Evolutionary conservation across 2,888 invertebrate genomes (phyloP).

Genomic region (Tachina grossa): DNA sequence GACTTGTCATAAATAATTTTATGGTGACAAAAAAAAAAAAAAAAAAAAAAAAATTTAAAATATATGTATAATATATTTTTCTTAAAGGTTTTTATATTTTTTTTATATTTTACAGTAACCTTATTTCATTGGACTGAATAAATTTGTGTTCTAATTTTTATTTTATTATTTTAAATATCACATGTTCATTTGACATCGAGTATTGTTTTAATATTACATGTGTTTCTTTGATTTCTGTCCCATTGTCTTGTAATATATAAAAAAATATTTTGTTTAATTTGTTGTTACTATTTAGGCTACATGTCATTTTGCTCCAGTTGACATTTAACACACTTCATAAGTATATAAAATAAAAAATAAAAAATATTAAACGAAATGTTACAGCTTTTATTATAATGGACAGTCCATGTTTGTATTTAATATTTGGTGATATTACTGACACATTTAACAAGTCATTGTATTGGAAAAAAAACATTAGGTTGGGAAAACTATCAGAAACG

Average conservation of each 20-base stretch:
- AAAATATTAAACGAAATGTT: slow-evolving; percentile 41
- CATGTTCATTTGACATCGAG: slow-evolving; percentile 65
- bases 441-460: slow-evolving; percentile 51
- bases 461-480: background rate
- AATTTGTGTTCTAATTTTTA: slow-evolving; percentile 56
- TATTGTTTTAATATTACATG: slow-evolving; percentile 65
- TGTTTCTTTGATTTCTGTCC: slow-evolving; percentile 56
- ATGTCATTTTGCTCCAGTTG: slow-evolving; percentile 69
- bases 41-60: background rate
- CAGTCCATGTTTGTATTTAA: slow-evolving; percentile 39
- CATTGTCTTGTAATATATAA: slow-evolving; percentile 6
- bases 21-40: slow-evolving; percentile 47
- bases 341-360: slow-evolving; percentile 14
- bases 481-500: slow-evolving; percentile 27
- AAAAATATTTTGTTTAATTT: slow-evolving; percentile 29
- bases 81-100: slow-evolving; percentile 15
- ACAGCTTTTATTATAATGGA: slow-evolving; percentile 50
- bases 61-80: background rate
- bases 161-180: slow-evolving; percentile 55
- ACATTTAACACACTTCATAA: slow-evolving; percentile 71
- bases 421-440: slow-evolving; percentile 42
- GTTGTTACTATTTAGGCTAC: slow-evolving; percentile 61
- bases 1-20: slow-evolving; percentile 70
- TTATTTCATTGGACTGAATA: slow-evolving; percentile 32
- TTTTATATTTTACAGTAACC: slow-evolving; percentile 18